Conservation (phyloP, 2,888 invertebrate genomes). For the Phorcus lineatus region DNA sequence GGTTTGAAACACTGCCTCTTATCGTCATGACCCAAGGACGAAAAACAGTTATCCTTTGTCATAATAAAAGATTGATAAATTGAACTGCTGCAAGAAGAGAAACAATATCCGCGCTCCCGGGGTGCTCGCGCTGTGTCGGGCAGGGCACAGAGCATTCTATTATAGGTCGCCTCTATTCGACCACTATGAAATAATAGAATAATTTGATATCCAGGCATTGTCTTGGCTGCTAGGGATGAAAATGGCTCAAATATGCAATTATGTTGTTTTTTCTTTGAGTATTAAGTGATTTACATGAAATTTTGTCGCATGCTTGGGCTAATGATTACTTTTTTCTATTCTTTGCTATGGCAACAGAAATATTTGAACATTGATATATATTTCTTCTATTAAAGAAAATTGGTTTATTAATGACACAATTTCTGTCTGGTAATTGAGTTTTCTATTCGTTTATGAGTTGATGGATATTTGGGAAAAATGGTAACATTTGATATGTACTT, state of each 20-base stretch:
- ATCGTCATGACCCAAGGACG: background rate
- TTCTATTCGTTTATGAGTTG: too few relatives aligned
- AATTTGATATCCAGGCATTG: background rate
- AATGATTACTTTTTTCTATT: background rate
- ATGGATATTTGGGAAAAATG: too few relatives aligned
- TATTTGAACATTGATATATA: too few relatives aligned
- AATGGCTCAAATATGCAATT: background rate
- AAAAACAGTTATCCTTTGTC: constrained; percentile 18
- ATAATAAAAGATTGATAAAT: constrained; percentile 20
- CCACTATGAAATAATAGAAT: background rate
- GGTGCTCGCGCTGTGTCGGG: background rate
- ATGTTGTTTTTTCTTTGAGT: background rate
- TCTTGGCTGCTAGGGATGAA: background rate
- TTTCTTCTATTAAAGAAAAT: too few relatives aligned
- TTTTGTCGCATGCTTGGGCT: background rate
- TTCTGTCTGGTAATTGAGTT: too few relatives aligned
- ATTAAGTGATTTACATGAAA: background rate
- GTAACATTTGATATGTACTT: too few relatives aligned
- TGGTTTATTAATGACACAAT: too few relatives aligned
- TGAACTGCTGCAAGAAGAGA: background rate
- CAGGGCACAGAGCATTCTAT: background rate
- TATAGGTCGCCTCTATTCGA: background rate
- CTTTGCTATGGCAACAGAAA: too few relatives aligned
- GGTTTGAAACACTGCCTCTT: background rate
- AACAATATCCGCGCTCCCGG: background rate